phyloP scores from a whole-genome alignment of 2,797 vertebrate genomes.

The Poecilia picta region DNA sequence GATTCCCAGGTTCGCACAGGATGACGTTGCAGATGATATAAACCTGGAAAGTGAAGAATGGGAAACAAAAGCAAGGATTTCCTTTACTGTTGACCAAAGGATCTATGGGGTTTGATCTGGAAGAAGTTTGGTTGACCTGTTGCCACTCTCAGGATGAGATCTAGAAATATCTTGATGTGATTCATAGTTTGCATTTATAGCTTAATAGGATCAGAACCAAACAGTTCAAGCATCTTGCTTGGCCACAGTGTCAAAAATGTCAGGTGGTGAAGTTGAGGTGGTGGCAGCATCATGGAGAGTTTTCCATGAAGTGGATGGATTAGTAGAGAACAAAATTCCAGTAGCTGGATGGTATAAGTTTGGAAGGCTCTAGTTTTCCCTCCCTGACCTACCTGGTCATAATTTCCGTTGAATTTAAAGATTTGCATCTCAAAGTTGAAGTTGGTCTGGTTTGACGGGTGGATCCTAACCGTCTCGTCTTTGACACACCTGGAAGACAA shows the following conservation, averaged over 20 bases:
- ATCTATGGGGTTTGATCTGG: neutral
- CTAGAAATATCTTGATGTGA: neutral
- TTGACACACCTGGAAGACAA: constrained; percentile 61
- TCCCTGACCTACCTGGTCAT: constrained; percentile 75
- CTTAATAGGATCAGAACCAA: neutral
- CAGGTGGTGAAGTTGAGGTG: neutral
- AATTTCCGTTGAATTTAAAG: constrained; percentile 78
- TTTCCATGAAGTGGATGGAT: neutral
- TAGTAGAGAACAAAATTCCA: too few relatives aligned
- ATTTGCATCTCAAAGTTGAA: constrained; percentile 75
- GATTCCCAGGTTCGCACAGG: constrained; percentile 66
- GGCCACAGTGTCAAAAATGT: neutral
- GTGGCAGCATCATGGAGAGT: neutral
- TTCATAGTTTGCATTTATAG: neutral
- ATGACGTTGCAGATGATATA: constrained; percentile 80
- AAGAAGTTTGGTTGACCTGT: neutral
- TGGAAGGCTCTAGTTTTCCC: neutral
- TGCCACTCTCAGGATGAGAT: neutral
- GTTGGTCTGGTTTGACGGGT: constrained; percentile 12
- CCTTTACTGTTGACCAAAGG: neutral
- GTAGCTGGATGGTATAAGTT: neutral
- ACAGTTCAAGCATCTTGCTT: neutral
- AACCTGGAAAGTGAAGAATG: constrained; percentile 55
- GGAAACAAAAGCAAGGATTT: neutral
- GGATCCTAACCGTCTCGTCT: constrained; percentile 66